These are phyloP conservation scores for Zosterops hypoxanthus DNA, from an alignment of 2,113 vertebrate species.

Conservation along the genomic window DNA sequence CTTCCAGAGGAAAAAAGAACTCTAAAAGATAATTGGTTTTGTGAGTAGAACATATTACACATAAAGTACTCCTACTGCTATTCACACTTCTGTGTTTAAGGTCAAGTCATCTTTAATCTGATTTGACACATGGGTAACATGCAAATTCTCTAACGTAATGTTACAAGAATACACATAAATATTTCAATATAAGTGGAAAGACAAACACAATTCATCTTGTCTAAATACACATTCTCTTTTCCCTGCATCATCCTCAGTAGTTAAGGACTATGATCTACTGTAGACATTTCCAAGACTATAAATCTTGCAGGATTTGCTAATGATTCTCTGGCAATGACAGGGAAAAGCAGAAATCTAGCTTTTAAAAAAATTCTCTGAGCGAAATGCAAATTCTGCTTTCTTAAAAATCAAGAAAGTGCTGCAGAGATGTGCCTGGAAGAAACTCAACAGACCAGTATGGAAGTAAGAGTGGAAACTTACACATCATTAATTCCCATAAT, in stretches of 20 bases:
- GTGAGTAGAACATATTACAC: neutral
- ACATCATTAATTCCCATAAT: neutral
- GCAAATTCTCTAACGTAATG: conserved; percentile 30
- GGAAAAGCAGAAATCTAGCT: neutral
- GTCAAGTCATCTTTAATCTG: conserved; percentile 32
- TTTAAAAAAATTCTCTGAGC: neutral
- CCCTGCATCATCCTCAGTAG: conserved; percentile 10
- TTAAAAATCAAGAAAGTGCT: neutral
- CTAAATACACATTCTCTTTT: conserved; percentile 38
- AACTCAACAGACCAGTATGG: neutral
- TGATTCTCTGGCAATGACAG: neutral
- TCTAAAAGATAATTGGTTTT: neutral
- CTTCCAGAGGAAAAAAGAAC: neutral
- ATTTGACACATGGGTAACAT: neutral
- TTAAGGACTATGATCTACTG: conserved; percentile 45
- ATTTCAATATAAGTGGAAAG: conserved; percentile 53
- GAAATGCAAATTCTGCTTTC: neutral
- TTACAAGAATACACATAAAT: conserved; percentile 54
- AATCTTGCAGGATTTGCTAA: conserved; percentile 56
- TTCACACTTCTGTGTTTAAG: conserved; percentile 1
- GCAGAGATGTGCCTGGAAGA: neutral
- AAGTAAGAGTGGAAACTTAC: neutral
- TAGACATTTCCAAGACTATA: conserved; percentile 31
- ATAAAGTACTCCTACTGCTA: neutral
- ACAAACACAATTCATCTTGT: conserved; percentile 55